Evolutionary conservation across 2,888 invertebrate genomes (phyloP).

Genomic region (Arge pagana): DNA sequence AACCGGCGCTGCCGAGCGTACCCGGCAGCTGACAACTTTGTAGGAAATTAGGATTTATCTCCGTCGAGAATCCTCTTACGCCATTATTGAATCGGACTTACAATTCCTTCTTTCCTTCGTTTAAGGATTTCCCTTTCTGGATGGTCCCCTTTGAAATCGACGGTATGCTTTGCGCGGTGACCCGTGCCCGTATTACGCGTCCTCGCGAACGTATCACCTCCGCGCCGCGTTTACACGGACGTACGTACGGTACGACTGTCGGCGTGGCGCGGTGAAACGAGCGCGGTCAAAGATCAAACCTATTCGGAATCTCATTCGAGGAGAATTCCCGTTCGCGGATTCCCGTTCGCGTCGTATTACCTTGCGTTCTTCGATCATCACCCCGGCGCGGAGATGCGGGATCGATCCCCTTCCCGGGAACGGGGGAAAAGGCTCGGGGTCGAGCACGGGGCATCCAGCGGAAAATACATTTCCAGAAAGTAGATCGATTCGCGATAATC

Average conservation of each 20-base stretch:
- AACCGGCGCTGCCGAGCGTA: constrained; percentile 11
- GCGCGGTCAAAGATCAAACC: constrained; percentile 18
- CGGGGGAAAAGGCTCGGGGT: too few species aligned
- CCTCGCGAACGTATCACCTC: not conserved
- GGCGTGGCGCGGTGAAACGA: too few species aligned
- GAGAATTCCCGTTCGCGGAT: too few species aligned
- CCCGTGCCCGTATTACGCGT: constrained; percentile 8
- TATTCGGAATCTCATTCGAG: constrained; percentile 18
- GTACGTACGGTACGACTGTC: too few species aligned
- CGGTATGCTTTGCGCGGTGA: constrained; percentile 17
- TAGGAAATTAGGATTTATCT: constrained; percentile 45
- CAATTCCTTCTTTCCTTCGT: constrained; percentile 30
- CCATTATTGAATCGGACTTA: constrained; percentile 41
- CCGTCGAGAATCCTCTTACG: constrained; percentile 45
- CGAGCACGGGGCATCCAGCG: too few species aligned
- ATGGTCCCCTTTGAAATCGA: constrained; percentile 30
- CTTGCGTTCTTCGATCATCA: too few species aligned
- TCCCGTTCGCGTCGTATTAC: too few species aligned
- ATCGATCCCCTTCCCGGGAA: too few species aligned
- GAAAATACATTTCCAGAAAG: too few species aligned
- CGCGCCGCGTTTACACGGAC: too few species aligned
- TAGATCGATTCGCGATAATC: too few species aligned
- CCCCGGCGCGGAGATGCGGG: too few species aligned
- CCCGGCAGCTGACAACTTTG: constrained; percentile 14
- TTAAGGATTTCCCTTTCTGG: constrained; percentile 30